phyloP scores from a whole-genome alignment of 2,888 invertebrate genomes.

The Nomada hirtipes region DNA sequence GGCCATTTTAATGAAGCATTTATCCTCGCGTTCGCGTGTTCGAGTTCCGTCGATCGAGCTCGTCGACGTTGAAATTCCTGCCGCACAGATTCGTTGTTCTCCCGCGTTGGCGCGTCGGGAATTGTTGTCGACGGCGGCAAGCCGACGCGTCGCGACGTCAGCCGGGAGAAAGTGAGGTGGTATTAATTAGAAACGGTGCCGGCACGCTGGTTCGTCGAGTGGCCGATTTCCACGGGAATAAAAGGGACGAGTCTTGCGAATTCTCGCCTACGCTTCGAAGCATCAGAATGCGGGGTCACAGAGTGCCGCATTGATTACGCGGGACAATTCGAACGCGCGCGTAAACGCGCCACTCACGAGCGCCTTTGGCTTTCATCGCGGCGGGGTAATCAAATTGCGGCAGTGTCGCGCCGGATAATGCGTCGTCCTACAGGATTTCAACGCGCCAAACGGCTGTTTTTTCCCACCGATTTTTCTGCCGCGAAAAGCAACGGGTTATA shows the following conservation, averaged over 20 bases:
- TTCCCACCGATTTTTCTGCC: neutral
- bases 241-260: slow-evolving; percentile 1
- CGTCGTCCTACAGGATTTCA: neutral
- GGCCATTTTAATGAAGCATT: slow-evolving; percentile 66
- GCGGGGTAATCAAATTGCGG: slow-evolving; percentile 1
- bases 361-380: neutral
- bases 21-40: slow-evolving; percentile 53
- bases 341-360: neutral
- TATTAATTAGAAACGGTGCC: slow-evolving; percentile 28
- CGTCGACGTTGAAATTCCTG: slow-evolving; percentile 40
- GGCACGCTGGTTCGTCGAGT: neutral
- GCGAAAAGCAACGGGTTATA: neutral
- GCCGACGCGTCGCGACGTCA: neutral
- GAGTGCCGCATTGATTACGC: slow-evolving; percentile 12
- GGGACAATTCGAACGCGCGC: slow-evolving; percentile 8
- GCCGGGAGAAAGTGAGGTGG: slow-evolving; percentile 28
- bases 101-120: neutral
- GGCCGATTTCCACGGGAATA: slow-evolving; percentile 29
- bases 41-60: slow-evolving; percentile 41
- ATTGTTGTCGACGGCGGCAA: slow-evolving; percentile 16
- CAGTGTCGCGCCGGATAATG: neutral
- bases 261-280: neutral
- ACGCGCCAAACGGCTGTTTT: neutral
- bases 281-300: neutral
- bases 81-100: neutral